A percentile compares a stretch with the other conserved stretches of the same genome.
Evolutionary conservation across 2,113 vertebrate genomes (phyloP).

Genomic region (Ammospiza nelsoni): DNA sequence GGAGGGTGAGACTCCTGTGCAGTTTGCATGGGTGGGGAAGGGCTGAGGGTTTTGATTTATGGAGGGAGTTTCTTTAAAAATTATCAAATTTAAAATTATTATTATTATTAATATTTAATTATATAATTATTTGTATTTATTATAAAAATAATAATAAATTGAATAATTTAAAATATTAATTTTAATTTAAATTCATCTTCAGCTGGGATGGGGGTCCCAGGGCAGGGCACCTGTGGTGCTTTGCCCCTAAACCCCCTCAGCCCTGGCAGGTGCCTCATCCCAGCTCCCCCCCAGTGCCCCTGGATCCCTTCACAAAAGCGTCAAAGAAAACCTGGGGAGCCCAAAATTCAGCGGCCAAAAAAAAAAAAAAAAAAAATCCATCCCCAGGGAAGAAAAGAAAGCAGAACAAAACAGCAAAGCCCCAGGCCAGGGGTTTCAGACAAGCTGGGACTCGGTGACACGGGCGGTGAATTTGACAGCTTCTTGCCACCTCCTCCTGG

Average conservation of each 20-base stretch:
- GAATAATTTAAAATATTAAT: too few relatives aligned
- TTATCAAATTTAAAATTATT: too few relatives aligned
- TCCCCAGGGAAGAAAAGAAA: conserved; percentile 22
- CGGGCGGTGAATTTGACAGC: conserved; percentile 16
- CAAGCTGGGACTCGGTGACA: background rate
- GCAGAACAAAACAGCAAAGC: conserved; percentile 32
- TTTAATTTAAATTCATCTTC: background rate
- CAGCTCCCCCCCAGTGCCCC: background rate
- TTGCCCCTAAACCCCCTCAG: background rate
- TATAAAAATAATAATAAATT: too few relatives aligned
- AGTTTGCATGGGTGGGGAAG: background rate
- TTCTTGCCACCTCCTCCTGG: conserved; percentile 18
- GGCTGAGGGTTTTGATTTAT: background rate
- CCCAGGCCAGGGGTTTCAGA: background rate
- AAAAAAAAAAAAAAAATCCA: background rate
- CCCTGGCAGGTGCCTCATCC: background rate
- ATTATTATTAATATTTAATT: too few relatives aligned
- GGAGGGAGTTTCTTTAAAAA: accelerated
- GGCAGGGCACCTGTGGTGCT: background rate
- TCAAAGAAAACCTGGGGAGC: conserved; percentile 33
- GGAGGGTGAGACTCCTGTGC: background rate
- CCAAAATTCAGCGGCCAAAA: background rate
- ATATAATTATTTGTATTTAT: too few relatives aligned
- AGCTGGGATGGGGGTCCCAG: background rate
- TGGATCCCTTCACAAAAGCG: background rate